Conservation (phyloP, 2,888 invertebrate species). For the Drosophila putrida region DNA sequence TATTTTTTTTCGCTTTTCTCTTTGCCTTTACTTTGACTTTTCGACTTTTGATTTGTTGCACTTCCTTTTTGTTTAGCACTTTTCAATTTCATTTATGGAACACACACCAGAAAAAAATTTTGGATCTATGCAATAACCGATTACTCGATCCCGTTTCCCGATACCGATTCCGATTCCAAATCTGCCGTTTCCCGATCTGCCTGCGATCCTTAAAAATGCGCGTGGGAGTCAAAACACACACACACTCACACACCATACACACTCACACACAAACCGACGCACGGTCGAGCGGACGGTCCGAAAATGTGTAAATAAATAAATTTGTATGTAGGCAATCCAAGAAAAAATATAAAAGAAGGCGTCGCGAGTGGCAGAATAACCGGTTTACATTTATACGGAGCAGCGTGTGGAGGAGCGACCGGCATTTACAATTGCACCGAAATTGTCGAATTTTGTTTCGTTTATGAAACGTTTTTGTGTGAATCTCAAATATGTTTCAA, state of each 20-base stretch:
- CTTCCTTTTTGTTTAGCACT: constrained; percentile 32
- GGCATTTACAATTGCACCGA: constrained; percentile 56
- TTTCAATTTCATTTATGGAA: constrained; percentile 35
- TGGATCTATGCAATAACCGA: constrained; percentile 23
- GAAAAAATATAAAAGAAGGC: constrained; percentile 14
- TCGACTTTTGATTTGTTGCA: constrained; percentile 36
- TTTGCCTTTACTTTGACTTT: constrained; percentile 25
- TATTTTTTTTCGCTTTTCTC: constrained; percentile 8
- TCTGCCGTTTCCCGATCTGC: constrained; percentile 14
- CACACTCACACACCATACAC: constrained; percentile 15
- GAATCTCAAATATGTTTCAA: constrained; percentile 21
- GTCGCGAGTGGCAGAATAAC: constrained; percentile 46
- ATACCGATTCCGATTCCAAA: constrained; percentile 18
- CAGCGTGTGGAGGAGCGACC: constrained; percentile 34
- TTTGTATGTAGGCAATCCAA: constrained; percentile 7
- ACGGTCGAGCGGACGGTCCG: constrained; percentile 17
- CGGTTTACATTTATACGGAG: constrained; percentile 47
- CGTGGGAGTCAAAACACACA: constrained; percentile 42
- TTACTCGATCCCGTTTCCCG: constrained; percentile 28
- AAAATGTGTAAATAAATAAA: constrained; percentile 48
- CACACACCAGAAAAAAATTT: constrained; percentile 58
- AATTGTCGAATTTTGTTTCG: constrained; percentile 42
- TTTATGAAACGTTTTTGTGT: constrained; percentile 27
- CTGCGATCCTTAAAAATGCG: constrained; percentile 24
- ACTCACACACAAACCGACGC: constrained; percentile 26